Percentiles rank a stretch among this genome's conserved stretches.
These are phyloP conservation scores for Chymomyza caudatula DNA, from an alignment of 2,888 invertebrate species.

Conservation along the genomic window DNA sequence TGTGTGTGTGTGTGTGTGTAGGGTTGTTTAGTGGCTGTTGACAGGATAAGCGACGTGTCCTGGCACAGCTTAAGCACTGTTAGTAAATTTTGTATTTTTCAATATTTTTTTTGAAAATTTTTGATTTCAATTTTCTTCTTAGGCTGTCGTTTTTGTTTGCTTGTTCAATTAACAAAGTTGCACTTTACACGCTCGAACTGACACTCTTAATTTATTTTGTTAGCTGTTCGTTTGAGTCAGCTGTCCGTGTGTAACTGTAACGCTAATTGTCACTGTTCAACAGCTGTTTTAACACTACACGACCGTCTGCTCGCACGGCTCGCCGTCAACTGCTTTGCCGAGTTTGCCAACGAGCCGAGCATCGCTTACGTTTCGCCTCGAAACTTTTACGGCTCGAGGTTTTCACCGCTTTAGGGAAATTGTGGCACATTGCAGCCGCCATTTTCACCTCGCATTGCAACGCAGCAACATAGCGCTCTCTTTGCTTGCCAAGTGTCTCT, in stretches of 20 bases:
- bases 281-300: constrained; percentile 59
- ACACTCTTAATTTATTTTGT: not conserved
- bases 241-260: constrained; percentile 17
- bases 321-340: constrained; percentile 77
- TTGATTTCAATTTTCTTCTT: not conserved
- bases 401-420: constrained; percentile 34
- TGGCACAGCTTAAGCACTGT: constrained; percentile 1
- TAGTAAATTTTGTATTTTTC: constrained; percentile 1
- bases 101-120: not conserved
- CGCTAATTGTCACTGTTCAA: not conserved
- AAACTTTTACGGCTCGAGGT: not conserved
- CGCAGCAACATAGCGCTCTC: constrained; percentile 1
- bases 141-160: not conserved
- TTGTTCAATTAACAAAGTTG: not conserved
- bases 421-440: constrained; percentile 23
- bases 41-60: constrained; percentile 54
- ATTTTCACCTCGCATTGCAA: constrained; percentile 37
- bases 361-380: constrained; percentile 1
- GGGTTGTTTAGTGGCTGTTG: constrained; percentile 22
- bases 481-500: too few relatives aligned
- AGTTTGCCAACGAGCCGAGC: constrained; percentile 61
- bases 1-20: not conserved
- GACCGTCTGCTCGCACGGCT: constrained; percentile 78
- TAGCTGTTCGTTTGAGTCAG: constrained; percentile 31
- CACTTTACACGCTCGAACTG: constrained; percentile 1